phyloP scores from a whole-genome alignment of 2,888 invertebrate genomes.

The Ceratothoa steindachneri region DNA sequence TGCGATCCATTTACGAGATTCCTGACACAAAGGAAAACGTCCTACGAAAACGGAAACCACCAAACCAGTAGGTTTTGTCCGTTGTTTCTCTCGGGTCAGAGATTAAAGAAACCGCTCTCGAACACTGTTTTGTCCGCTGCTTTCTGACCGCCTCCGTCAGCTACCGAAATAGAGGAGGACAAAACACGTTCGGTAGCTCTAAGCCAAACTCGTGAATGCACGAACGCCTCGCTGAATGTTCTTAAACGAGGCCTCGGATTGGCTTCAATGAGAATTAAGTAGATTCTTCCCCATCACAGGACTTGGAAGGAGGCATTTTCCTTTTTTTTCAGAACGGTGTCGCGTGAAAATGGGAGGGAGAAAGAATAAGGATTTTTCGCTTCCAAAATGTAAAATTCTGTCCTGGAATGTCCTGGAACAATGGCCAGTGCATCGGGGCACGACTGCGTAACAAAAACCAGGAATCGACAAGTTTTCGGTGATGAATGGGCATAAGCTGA shows the following conservation, averaged over 20 bases:
- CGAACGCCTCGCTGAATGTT: not conserved
- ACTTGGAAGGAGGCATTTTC: not conserved
- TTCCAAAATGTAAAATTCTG: not conserved
- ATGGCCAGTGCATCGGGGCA: too few species aligned
- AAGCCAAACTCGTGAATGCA: not conserved
- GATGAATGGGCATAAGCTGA: too few species aligned
- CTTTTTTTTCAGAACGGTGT: not conserved
- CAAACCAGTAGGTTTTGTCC: not conserved
- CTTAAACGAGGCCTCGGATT: not conserved
- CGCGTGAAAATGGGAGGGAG: not conserved
- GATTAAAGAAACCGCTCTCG: not conserved
- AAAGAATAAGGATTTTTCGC: too few species aligned
- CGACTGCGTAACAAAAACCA: too few species aligned
- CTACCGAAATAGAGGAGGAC: not conserved
- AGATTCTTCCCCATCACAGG: too few species aligned
- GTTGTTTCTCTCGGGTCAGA: not conserved
- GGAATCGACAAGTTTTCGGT: too few species aligned
- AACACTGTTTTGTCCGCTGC: not conserved
- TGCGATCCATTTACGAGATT: not conserved
- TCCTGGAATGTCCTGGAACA: not conserved
- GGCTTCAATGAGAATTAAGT: not conserved
- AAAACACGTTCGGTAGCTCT: not conserved
- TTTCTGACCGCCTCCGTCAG: not conserved
- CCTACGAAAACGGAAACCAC: not conserved
- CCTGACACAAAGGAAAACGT: not conserved